Evolutionary conservation across 2,797 vertebrate species (phyloP), one percentile per base, ranked within the genome.

Genomic region (Graptemys geographica): DNA sequence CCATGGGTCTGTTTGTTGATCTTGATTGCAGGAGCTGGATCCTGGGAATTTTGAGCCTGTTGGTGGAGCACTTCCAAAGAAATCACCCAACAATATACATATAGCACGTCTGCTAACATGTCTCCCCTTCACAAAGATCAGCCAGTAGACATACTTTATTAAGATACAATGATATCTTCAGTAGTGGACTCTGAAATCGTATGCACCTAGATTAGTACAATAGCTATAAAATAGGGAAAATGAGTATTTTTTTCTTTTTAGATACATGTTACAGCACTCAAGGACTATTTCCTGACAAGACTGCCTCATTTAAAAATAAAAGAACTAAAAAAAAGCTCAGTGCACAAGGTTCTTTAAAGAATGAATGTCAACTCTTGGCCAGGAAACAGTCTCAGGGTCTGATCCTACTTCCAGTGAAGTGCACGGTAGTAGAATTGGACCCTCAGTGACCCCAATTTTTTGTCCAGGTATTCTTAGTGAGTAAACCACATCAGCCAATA

Each of bases 401-500:
- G 7, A 80, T 52, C 65, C 81, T n/a, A 72, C 18, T 37, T 69
- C 65, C 33, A 19, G n/a, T 37, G 33, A 69, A 10, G n/a, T n/a
- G 8, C 65, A 69, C 5, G 19, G 8, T 11, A 37, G 65, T 37
- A 8, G 18, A 37, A 69, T 69, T 21, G n/a, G n/a, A 69, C 18
- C 18, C n/a, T n/a, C 33, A 62, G 18, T n/a, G n/a, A 69, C 9
- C 65, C n/a, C 19, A 37, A 1, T 21, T 69, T 69, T 69, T 69
- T 69, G 11, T 23, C 65, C n/a, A 21, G 79, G 9, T 2, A 62
- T 28, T 87, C 15, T 33, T 76, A 69, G 47, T n/a, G 5, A 84
- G 55, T 53, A 92, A 96, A 13, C 2, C 13, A 62, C 69, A 91
- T 84, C 41, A 72, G 88, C 49, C 91, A 91, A 37, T 81, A 92